Evolutionary conservation across 2,797 vertebrate species (phyloP).

Genomic region (Pagetopsis macropterus): DNA sequence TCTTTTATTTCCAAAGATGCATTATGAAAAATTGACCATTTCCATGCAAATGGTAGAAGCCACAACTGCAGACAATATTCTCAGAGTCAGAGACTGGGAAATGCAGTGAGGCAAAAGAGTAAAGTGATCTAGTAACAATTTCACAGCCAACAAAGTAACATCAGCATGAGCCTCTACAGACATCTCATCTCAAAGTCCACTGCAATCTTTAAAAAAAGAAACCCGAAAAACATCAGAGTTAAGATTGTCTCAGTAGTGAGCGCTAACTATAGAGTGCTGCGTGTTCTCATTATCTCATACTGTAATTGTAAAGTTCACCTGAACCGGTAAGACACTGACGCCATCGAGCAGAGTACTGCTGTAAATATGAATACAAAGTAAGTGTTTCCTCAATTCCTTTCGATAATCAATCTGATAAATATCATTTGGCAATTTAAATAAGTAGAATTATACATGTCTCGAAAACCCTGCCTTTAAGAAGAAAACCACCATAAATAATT

Average conservation of each 20-base stretch:
- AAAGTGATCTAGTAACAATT: constrained; percentile 40
- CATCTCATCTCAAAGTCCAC: constrained; percentile 33
- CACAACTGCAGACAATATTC: constrained; percentile 39
- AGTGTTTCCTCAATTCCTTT: constrained; percentile 10
- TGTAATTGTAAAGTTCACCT: constrained; percentile 25
- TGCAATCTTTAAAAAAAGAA: constrained; percentile 29
- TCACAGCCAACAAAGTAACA: constrained; percentile 49
- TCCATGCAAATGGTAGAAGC: constrained; percentile 73
- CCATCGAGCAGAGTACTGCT: constrained; percentile 27
- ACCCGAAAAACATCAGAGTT: constrained; percentile 19
- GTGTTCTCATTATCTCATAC: constrained; percentile 45
- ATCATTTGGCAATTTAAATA: constrained; percentile 52
- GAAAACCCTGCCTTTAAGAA: constrained; percentile 33
- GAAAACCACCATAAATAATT: constrained; percentile 28
- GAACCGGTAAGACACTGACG: constrained; percentile 25
- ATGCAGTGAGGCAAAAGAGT: constrained; percentile 26
- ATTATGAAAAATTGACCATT: constrained; percentile 61
- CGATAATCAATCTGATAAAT: constrained; percentile 10
- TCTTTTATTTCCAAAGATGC: constrained; percentile 74
- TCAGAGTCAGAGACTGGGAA: constrained; percentile 45
- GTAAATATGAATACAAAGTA: constrained; percentile 20
- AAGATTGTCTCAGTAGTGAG: constrained; percentile 62
- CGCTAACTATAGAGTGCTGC: constrained; percentile 34
- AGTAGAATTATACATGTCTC: constrained; percentile 12
- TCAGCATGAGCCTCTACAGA: constrained; percentile 46